phyloP scores from a whole-genome alignment of 1,140 invertebrate species.

The Zaprionus inermis region DNA sequence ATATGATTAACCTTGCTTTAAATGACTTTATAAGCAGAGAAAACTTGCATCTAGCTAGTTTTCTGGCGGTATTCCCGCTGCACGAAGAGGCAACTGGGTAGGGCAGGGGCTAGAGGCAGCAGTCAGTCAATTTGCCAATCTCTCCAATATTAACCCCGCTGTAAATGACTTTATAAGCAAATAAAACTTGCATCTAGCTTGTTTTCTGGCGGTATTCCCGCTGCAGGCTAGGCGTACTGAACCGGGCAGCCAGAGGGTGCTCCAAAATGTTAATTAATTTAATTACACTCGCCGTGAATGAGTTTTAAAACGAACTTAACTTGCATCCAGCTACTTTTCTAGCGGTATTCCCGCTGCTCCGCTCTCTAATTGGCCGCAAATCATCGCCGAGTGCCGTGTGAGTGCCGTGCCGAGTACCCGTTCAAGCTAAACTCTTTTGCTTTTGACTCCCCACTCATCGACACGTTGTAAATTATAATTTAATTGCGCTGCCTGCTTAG shows the following conservation, averaged over 20 bases:
- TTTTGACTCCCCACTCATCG: constrained; percentile 49
- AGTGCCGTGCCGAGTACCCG: background rate
- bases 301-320: constrained; percentile 42
- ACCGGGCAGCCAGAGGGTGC: no score
- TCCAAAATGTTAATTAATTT: constrained; percentile 18
- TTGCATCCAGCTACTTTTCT: constrained; percentile 1
- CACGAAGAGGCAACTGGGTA: no score
- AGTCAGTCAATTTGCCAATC: no score
- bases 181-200: no score
- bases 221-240: no score
- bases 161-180: no score
- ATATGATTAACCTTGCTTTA: constrained; percentile 18
- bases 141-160: no score
- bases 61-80: background rate
- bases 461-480: constrained; percentile 79
- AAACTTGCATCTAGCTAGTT: constrained; percentile 8
- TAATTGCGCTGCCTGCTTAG: constrained; percentile 53
- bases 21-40: constrained; percentile 58
- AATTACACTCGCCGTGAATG: constrained; percentile 28
- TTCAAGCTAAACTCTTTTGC: constrained; percentile 30
- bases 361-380: constrained; percentile 8
- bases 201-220: no score
- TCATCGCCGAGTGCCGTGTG: background rate
- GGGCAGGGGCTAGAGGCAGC: no score
- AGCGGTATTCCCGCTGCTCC: background rate